Percentiles rank a stretch among this genome's conserved stretches.
phyloP scores from a whole-genome alignment of 1,140 invertebrate species.

The Eueides isabella region DNA sequence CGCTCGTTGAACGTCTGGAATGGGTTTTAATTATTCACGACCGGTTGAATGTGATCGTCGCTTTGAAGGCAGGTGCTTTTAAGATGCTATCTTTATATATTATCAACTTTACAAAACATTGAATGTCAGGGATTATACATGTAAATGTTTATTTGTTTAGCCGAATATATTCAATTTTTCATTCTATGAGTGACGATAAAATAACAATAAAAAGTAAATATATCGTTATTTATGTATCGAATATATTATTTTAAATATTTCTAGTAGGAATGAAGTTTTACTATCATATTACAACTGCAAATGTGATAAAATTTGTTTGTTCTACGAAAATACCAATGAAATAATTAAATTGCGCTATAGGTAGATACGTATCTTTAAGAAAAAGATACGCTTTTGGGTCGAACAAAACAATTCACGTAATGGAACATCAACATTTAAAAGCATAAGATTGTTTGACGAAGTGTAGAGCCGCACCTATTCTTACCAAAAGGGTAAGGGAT shows the following conservation, averaged over 20 bases:
- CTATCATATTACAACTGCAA: no score
- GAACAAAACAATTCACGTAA: neutral
- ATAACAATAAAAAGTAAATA: neutral
- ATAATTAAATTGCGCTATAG: no score
- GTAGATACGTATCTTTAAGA: no score
- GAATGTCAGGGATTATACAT: neutral
- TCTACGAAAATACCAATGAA: no score
- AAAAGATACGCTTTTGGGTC: no score
- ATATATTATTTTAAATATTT: neutral
- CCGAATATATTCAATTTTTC: neutral
- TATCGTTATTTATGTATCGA: neutral
- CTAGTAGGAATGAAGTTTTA: neutral
- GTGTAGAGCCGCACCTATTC: neutral
- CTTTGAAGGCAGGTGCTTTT: neutral
- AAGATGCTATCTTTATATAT: neutral
- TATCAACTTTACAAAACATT: neutral
- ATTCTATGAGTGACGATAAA: neutral
- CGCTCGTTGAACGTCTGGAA: neutral
- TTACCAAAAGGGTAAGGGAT: neutral
- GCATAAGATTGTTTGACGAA: neutral
- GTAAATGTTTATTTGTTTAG: neutral
- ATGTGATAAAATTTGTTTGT: no score
- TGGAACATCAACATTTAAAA: neutral
- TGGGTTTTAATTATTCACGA: neutral
- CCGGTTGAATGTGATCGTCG: constrained; percentile 8